Evolutionary conservation across 2,797 vertebrate genomes (phyloP).

Genomic region (Glyptemys insculpta): DNA sequence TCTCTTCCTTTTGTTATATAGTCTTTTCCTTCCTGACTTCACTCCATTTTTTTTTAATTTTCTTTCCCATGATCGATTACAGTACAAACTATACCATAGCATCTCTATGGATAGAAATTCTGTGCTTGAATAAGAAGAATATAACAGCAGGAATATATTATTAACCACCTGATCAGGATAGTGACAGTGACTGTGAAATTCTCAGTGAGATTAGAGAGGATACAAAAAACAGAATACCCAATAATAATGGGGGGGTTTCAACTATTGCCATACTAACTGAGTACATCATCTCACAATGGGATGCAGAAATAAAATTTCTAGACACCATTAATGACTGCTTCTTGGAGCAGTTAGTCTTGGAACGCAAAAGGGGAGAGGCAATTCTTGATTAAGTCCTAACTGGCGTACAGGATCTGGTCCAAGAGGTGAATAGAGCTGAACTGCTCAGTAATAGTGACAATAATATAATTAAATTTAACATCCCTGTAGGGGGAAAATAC

Average conservation of each 20-base stretch:
- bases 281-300: no score
- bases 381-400: not conserved
- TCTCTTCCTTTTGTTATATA: not conserved
- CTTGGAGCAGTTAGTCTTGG: not conserved
- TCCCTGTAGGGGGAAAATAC: not conserved
- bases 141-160: not conserved
- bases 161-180: not conserved
- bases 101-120: not conserved
- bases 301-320: not conserved
- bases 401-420: not conserved
- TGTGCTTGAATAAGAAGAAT: not conserved
- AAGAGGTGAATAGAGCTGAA: not conserved
- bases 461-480: not conserved
- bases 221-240: not conserved
- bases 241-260: not conserved
- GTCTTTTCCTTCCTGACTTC: not conserved
- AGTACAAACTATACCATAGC: not conserved
- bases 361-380: not conserved
- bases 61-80: not conserved
- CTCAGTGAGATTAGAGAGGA: not conserved
- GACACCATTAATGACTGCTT: not conserved
- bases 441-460: not conserved
- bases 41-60: not conserved
- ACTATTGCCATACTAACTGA: not conserved
- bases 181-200: not conserved